These are phyloP conservation scores for Numenius phaeopus DNA, from an alignment of 2,797 vertebrate species.

Conservation along the genomic window DNA sequence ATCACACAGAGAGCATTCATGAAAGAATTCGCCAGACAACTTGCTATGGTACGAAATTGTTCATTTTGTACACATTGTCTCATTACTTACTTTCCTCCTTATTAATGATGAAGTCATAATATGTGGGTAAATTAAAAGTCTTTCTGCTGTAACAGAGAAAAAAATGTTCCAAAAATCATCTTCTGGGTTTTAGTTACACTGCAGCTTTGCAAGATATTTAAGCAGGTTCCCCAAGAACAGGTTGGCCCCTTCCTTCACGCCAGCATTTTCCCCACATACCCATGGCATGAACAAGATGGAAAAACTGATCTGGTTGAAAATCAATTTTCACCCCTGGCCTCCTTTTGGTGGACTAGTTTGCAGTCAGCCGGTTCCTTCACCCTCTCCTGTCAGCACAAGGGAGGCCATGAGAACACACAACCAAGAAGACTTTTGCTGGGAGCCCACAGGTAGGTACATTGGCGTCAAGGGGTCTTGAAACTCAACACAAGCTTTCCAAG, in stretches of 20 bases:
- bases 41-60: constrained; percentile 25
- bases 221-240: not conserved
- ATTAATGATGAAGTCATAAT: constrained; percentile 70
- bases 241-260: not conserved
- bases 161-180: not conserved
- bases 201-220: not conserved
- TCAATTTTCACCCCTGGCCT: not conserved
- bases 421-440: not conserved
- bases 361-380: not conserved
- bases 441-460: not conserved
- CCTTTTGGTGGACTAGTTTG: not conserved
- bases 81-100: constrained; percentile 67
- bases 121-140: constrained; percentile 64
- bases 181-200: constrained; percentile 14
- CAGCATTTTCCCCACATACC: not conserved
- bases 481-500: not conserved
- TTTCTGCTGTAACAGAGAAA: constrained; percentile 46
- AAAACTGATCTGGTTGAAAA: not conserved
- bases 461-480: not conserved
- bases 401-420: not conserved
- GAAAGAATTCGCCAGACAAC: constrained; percentile 68
- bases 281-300: not conserved
- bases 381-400: not conserved
- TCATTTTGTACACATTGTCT: constrained; percentile 66
- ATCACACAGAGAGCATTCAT: constrained; percentile 73